Evolutionary conservation across 2,888 invertebrate genomes (phyloP), one percentile per base, ranked within the genome.

Genomic region (Dasypolia templi): DNA sequence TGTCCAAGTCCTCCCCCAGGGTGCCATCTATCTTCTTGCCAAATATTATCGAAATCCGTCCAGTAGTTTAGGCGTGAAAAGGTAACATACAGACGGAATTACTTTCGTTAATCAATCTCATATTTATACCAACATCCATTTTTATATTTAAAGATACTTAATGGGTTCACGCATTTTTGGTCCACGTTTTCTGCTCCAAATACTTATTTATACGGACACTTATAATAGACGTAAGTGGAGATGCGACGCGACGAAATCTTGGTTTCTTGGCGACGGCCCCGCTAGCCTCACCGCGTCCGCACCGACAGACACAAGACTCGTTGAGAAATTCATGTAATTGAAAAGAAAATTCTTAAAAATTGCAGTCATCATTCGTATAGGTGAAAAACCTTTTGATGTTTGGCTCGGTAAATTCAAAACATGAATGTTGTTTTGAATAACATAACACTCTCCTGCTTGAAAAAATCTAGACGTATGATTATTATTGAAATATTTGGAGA

Each of bases 211-310:
- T 76, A 79, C 76, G 72, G 67, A 71, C 77, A 79, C 78, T 84
- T 78, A 71, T 67, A 49, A 71, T 67, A 49, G 62, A 19, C 59
- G 62, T 71, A 79, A 86, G 81, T 74, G 68, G 73, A 63, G 74
- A 51, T 56, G 56, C 68, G 79, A 77, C 80, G 71, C 75, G 73
- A 74, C 62, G 85, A 80, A 78, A 83, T 72, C 72, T 79, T 78
- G 62, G 65, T 71, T 56, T 82, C 75, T 69, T 76, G 65, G 59
- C 61, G 64, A 58, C 42, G 81, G 66, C 75, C 51, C 65, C 64
- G 65, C 53, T 59, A 66, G 76, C 79, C 68, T 83, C 79, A 83
- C 83, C 86, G 82, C 76, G 78, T 83, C 86, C 70, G 81, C 79
- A 77, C 26, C 77, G 72, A 63, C 49, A 80, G 75, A 76, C 77